phyloP scores from a whole-genome alignment of 2,888 invertebrate species.

The Polyploca ridens region DNA sequence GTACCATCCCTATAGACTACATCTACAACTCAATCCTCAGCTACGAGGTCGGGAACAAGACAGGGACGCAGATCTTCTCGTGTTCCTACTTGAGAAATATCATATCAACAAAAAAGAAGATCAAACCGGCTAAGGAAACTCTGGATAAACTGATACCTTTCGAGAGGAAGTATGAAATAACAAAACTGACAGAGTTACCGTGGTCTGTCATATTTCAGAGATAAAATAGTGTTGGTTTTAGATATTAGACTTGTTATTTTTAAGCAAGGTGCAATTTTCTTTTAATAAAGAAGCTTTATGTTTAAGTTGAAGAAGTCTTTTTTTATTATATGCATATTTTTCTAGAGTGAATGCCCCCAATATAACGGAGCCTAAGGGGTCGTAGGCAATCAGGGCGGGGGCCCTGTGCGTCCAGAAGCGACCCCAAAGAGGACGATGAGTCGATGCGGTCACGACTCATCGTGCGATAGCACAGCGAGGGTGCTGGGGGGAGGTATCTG shows the following conservation, averaged over 20 bases:
- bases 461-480: too few species aligned
- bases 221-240: slow-evolving; percentile 28
- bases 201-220: slow-evolving; percentile 76
- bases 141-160: slow-evolving; percentile 46
- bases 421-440: too few species aligned
- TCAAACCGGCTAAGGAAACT: slow-evolving; percentile 33
- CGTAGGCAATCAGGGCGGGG: too few species aligned
- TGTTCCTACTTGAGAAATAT: slow-evolving; percentile 35
- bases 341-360: too few species aligned
- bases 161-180: slow-evolving; percentile 59
- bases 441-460: too few species aligned
- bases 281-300: not conserved
- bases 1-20: slow-evolving; percentile 66
- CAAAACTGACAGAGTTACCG: slow-evolving; percentile 60
- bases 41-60: slow-evolving; percentile 39
- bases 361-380: too few species aligned
- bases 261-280: slow-evolving; percentile 14
- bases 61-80: slow-evolving; percentile 38
- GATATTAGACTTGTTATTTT: slow-evolving; percentile 20
- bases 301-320: not conserved
- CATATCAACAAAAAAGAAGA: slow-evolving; percentile 35
- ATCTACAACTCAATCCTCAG: slow-evolving; percentile 63
- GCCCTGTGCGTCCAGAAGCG: too few species aligned
- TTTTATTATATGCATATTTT: not conserved
- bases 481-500: too few species aligned